These are phyloP conservation scores for Scotopteryx bipunctaria DNA, from an alignment of 2,888 invertebrate genomes.

Conservation along the genomic window DNA sequence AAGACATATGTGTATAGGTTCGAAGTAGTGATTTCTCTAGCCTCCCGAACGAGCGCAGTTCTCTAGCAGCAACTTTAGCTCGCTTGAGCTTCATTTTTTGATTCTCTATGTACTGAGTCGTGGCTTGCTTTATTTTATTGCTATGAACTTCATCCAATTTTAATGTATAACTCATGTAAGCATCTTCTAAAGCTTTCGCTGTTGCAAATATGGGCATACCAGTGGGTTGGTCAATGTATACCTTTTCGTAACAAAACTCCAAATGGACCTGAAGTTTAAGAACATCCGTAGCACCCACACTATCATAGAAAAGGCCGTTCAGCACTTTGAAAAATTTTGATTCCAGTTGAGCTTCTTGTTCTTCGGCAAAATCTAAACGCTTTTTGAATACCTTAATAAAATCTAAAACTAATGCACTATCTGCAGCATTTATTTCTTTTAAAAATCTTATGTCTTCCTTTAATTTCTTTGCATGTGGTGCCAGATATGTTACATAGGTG, in stretches of 20 bases:
- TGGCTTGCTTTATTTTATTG: constrained; percentile 76
- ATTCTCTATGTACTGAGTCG: constrained; percentile 75
- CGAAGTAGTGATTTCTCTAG: constrained; percentile 71
- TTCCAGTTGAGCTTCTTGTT: constrained; percentile 76
- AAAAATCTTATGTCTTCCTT: constrained; percentile 71
- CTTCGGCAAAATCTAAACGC: constrained; percentile 70
- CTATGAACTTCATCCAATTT: constrained; percentile 82
- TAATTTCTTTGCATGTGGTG: constrained; percentile 77
- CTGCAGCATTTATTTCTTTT: constrained; percentile 62
- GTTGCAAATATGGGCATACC: constrained; percentile 80
- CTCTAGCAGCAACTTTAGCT: constrained; percentile 82
- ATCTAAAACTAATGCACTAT: constrained; percentile 49
- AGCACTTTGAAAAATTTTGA: constrained; percentile 81
- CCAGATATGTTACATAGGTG: constrained; percentile 82
- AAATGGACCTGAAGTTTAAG: constrained; percentile 83
- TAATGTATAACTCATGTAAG: constrained; percentile 77
- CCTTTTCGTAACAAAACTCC: constrained; percentile 85
- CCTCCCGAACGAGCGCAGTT: constrained; percentile 78
- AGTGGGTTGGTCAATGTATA: constrained; percentile 82
- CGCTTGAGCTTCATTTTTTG: constrained; percentile 76
- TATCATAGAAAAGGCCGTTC: constrained; percentile 80
- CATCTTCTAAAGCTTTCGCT: constrained; percentile 83
- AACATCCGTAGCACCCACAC: constrained; percentile 81
- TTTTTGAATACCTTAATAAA: constrained; percentile 57
- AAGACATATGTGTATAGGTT: constrained; percentile 57